Base-by-base conservation (phyloP, 2,113 vertebrate genomes). In the Saccopteryx leptura region DNA sequence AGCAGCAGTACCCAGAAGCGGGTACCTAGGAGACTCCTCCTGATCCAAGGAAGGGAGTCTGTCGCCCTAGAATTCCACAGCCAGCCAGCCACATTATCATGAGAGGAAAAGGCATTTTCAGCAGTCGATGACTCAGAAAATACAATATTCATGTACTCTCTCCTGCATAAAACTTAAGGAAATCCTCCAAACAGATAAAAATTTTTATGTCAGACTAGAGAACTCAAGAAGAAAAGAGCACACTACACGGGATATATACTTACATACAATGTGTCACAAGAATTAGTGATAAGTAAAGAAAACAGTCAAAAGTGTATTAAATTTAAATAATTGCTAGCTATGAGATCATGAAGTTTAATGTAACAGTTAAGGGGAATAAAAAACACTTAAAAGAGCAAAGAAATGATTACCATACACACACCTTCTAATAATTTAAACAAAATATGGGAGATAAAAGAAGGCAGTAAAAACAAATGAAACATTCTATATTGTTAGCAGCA, bases 221-320 rank as follows among this genome's bases (percentile, higher is more conserved):
- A 74, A 74, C 11, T 23, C 13, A 85, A 65, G 69, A 88, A 76
- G 54, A 18, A 56, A 83, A 78, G 17, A 24, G n/a, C 9, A 54
- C 56, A 69, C 21, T 76, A 90, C 18, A 58, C 15, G 68, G 68
- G 12, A 88, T 74, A 48, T 23, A 60, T 58, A 14, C 60, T 31
- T 82, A 82, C 7, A 92, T 26, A 54, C 39, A 21, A 28, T 19
- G 19, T 63, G 46, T 17, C 17, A 86, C 15, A 87, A 61, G 63
- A 89, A 69, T 72, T 79, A 79, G 17, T 81, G 48, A 90, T 84
- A 71, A 89, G 23, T 13, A 61, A 91, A 95, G 28, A 69, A 84
- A 72, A 89, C 0, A 89, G 71, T 68, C 78, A 48, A 56, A 79
- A 24, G 23, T 79, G 7, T 18, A 86, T 60, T 31, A 74, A 88